These are phyloP conservation scores for Ectobius pallidus DNA, from an alignment of 2,888 invertebrate species.

Conservation along the genomic window DNA sequence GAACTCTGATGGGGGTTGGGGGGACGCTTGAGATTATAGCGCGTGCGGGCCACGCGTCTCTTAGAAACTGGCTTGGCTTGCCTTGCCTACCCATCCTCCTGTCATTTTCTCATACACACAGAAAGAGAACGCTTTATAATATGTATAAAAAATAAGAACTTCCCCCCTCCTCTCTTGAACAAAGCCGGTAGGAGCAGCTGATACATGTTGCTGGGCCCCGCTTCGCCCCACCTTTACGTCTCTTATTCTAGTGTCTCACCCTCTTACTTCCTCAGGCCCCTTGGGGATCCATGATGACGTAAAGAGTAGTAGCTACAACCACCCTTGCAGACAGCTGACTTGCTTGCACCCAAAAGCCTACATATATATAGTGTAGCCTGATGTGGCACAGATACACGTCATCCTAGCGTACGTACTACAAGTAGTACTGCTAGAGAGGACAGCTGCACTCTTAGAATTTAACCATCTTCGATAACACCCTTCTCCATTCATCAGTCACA, in stretches of 20 bases:
- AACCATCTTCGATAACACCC: constrained; percentile 6
- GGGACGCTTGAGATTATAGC: constrained; percentile 16
- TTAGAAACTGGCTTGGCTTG: constrained; percentile 25
- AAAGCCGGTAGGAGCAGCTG: constrained; percentile 34
- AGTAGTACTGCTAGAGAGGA: background rate
- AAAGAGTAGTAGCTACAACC: constrained; percentile 19
- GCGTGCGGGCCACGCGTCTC: constrained; percentile 25
- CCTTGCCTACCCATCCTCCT: constrained; percentile 13
- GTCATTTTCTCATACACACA: constrained; percentile 21
- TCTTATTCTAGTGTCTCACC: constrained; percentile 25
- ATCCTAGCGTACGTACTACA: background rate
- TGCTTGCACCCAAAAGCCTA: constrained; percentile 23
- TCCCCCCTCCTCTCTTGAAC: constrained; percentile 8
- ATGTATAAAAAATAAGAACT: constrained; percentile 23
- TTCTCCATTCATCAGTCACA: constrained; percentile 11
- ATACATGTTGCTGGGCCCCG: constrained; percentile 33
- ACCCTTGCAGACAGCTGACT: constrained; percentile 23
- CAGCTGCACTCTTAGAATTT: background rate
- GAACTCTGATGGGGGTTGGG: background rate
- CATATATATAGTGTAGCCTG: background rate
- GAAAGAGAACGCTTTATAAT: background rate
- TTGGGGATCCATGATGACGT: constrained; percentile 25
- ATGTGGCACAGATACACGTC: background rate
- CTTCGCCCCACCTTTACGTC: constrained; percentile 20
- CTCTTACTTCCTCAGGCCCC: constrained; percentile 22